Conservation (phyloP, 2,113 vertebrate species). For the Neotragus pygmaeus region DNA sequence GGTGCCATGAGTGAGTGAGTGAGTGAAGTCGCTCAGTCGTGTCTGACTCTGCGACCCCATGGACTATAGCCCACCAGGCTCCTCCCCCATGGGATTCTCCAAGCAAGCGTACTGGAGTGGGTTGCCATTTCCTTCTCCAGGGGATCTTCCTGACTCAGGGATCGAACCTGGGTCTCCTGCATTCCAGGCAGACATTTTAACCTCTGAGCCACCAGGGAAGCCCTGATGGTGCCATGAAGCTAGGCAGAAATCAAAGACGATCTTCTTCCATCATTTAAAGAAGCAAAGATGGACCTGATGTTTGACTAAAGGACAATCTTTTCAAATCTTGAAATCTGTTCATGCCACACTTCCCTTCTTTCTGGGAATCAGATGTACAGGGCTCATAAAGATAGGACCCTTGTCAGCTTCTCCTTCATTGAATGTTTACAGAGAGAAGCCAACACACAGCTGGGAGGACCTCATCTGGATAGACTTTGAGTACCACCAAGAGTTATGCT, state of each 20-base stretch:
- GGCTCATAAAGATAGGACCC: not conserved
- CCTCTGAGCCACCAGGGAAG: no score
- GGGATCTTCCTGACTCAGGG: no score
- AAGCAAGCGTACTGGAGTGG: no score
- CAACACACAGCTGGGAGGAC: not conserved
- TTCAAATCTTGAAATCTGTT: not conserved
- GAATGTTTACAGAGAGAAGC: not conserved
- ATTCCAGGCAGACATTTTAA: no score
- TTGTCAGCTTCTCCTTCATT: not conserved
- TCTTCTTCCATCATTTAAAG: not conserved
- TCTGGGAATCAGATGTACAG: not conserved
- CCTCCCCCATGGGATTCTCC: no score
- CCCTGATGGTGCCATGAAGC: no score
- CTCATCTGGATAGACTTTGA: not conserved
- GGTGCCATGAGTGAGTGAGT: no score
- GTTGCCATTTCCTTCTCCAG: no score
- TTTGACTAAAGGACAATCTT: not conserved
- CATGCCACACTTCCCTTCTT: not conserved
- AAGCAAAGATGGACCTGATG: not conserved
- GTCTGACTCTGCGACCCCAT: no score
- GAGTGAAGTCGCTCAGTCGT: no score
- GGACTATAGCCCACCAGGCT: no score
- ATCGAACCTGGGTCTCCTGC: no score
- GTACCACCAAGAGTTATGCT: not conserved
- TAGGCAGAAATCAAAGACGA: not conserved